Evolutionary conservation across 2,888 invertebrate genomes (phyloP).

Genomic region (Torymus texanus): DNA sequence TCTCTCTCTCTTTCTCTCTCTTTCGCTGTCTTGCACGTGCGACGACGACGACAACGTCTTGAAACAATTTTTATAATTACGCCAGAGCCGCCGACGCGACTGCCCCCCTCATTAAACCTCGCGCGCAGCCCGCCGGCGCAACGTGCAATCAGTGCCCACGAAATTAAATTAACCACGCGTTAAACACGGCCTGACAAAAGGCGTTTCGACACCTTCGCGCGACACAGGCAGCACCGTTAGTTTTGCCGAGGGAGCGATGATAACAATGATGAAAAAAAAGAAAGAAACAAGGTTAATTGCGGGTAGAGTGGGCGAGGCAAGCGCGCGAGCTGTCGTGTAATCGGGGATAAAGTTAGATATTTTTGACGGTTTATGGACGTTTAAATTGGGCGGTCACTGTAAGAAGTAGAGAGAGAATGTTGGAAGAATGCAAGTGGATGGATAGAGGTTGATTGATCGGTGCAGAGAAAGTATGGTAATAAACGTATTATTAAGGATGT

Average conservation of each 20-base stretch:
- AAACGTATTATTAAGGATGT: too few species aligned
- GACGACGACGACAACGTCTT: not conserved
- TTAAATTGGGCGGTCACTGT: not conserved
- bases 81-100: not conserved
- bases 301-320: not conserved
- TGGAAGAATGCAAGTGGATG: too few species aligned
- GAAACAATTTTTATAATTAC: conserved; percentile 46
- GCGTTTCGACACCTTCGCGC: conserved; percentile 44
- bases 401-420: too few species aligned
- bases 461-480: too few species aligned
- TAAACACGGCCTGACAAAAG: conserved; percentile 37
- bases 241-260: not conserved
- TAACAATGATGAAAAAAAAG: too few species aligned
- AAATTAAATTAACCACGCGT: conserved; percentile 45
- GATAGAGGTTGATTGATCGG: too few species aligned
- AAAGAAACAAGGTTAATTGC: too few species aligned
- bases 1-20: too few species aligned
- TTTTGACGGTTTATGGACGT: not conserved
- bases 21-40: too few species aligned
- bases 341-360: not conserved
- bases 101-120: conserved; percentile 11
- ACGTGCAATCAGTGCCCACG: conserved; percentile 30
- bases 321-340: not conserved
- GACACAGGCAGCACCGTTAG: conserved; percentile 3
- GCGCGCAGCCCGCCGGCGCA: not conserved